These are phyloP conservation scores for Salticus scenicus DNA, from an alignment of 2,888 invertebrate genomes.

Conservation along the genomic window DNA sequence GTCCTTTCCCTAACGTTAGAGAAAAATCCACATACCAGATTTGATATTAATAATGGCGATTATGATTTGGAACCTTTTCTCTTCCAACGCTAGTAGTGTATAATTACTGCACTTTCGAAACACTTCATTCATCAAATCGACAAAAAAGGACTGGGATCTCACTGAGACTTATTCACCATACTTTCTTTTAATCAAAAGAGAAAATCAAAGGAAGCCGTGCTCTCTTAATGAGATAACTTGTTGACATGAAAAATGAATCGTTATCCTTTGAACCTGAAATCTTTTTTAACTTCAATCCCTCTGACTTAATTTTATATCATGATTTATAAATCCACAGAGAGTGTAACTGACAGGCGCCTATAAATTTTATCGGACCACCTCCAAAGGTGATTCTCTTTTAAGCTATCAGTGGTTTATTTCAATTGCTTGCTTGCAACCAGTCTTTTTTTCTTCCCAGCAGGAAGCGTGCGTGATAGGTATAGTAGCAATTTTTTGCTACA, in stretches of 20 bases:
- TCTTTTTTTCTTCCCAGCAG: not conserved
- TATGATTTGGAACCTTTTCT: no score
- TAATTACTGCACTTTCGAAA: no score
- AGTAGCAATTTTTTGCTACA: no score
- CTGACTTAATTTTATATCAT: slow-evolving; percentile 1
- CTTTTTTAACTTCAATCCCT: not conserved
- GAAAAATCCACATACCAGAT: no score
- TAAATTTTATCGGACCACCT: slow-evolving; percentile 27
- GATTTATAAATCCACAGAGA: not conserved
- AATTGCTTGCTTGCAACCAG: not conserved
- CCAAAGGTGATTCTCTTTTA: not conserved
- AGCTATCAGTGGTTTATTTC: not conserved
- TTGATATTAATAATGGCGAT: no score
- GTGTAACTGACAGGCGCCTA: not conserved
- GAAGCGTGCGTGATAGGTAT: not conserved
- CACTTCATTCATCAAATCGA: no score
- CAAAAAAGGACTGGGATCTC: no score
- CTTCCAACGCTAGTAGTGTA: no score
- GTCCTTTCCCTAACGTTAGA: no score
- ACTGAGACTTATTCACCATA: no score
- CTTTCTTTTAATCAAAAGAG: not conserved
- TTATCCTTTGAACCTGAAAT: slow-evolving; percentile 12
- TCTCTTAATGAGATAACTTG: slow-evolving; percentile 4
- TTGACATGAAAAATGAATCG: slow-evolving; percentile 15
- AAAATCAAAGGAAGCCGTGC: not conserved